A percentile compares a stretch with the other conserved stretches of the same genome.
Conservation (phyloP, 2,113 vertebrate species). For the Thinocorus orbignyianus region DNA sequence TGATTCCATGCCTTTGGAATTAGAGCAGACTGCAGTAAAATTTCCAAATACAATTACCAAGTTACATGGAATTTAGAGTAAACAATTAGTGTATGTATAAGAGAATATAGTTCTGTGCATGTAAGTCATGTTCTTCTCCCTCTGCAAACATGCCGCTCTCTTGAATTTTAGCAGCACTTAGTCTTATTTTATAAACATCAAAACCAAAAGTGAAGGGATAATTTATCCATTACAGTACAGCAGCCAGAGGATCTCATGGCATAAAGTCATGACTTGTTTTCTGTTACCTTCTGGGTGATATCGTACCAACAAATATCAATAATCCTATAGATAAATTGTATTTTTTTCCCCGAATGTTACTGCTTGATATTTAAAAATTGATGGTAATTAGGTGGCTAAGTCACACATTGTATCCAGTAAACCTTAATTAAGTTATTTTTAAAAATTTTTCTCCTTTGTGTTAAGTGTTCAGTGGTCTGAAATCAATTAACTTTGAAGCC, state of each 20-base stretch:
- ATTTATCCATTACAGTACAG: neutral
- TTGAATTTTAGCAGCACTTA: neutral
- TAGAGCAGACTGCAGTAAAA: neutral
- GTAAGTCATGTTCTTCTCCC: neutral
- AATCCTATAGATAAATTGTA: neutral
- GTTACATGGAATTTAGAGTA: neutral
- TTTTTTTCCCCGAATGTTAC: neutral
- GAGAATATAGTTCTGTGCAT: neutral
- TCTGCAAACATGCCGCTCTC: neutral
- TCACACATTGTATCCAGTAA: neutral
- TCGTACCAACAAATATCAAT: neutral
- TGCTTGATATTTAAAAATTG: neutral
- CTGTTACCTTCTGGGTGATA: neutral
- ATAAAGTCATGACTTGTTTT: neutral
- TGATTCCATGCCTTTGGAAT: neutral
- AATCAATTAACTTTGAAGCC: neutral
- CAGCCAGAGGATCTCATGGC: neutral
- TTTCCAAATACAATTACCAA: neutral
- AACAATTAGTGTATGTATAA: neutral
- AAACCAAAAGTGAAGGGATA: neutral
- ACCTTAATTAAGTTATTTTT: neutral
- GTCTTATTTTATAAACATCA: neutral
- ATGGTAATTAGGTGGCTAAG: neutral
- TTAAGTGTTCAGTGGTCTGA: neutral
- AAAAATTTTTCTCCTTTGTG: neutral